Evolutionary conservation across 2,797 vertebrate genomes (phyloP).

Genomic region (Esox masquinongy): DNA sequence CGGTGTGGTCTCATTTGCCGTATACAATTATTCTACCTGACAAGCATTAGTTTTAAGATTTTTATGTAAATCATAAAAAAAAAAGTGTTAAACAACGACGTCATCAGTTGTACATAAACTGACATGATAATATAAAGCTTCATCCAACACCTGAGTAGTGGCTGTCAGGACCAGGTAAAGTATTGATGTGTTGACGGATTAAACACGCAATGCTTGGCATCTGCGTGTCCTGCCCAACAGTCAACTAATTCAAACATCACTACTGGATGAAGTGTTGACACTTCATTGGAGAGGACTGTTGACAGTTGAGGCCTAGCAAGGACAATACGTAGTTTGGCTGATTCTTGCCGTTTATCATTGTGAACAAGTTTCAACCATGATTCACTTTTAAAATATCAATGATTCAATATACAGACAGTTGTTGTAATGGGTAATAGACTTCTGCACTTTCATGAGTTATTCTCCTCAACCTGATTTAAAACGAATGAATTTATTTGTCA

Average conservation of each 20-base stretch:
- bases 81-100: conserved; percentile 4
- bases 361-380: conserved; percentile 57
- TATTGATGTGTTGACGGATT: conserved; percentile 31
- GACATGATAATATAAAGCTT: conserved; percentile 28
- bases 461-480: too few species aligned
- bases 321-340: conserved; percentile 37
- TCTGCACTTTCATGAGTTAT: conserved; percentile 11
- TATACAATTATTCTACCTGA: not conserved
- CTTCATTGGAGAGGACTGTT: conserved; percentile 37
- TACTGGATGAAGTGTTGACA: conserved; percentile 49
- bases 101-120: not conserved
- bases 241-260: conserved; percentile 40
- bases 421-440: not conserved
- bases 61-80: not conserved
- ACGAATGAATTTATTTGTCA: not conserved
- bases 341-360: conserved; percentile 39
- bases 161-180: conserved; percentile 41
- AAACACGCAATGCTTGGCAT: conserved; percentile 60
- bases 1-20: not conserved
- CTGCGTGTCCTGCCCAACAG: conserved; percentile 25
- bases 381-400: conserved; percentile 49
- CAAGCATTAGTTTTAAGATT: not conserved
- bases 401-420: conserved; percentile 46
- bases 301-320: conserved; percentile 56
- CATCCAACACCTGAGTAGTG: conserved; percentile 40